A percentile compares a stretch with the other conserved stretches of the same genome.
Evolutionary conservation across 2,797 vertebrate species (phyloP).

Genomic region (Strix occidentalis): DNA sequence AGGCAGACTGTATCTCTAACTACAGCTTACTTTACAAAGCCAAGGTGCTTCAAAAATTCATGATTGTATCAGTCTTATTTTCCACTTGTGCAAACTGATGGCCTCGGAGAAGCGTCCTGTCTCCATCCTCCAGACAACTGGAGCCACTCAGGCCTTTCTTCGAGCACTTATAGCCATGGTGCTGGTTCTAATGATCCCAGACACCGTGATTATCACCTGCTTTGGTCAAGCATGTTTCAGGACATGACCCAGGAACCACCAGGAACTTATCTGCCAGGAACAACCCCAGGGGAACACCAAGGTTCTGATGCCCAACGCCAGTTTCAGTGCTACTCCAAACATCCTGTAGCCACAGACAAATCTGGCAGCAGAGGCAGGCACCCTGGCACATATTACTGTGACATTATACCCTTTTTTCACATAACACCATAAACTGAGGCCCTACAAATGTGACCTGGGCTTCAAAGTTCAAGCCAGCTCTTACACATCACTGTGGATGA

Average conservation of each 20-base stretch:
- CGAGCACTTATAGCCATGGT: not conserved
- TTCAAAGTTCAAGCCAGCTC: not conserved
- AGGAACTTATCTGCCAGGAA: not conserved
- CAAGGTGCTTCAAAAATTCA: conserved; percentile 43
- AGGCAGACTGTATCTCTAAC: not conserved
- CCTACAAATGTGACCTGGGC: rapidly evolving
- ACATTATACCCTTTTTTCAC: not conserved
- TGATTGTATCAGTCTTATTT: conserved; percentile 31
- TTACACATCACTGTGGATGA: not conserved
- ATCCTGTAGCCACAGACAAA: not conserved
- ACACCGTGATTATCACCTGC: rapidly evolving
- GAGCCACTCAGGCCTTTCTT: not conserved
- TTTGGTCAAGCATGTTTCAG: not conserved
- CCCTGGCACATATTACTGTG: rapidly evolving
- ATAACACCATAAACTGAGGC: not conserved
- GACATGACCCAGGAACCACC: not conserved
- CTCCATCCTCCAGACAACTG: not conserved
- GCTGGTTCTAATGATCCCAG: not conserved
- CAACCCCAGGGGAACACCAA: not conserved
- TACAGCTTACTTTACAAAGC: conserved; percentile 17
- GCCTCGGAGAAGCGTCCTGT: not conserved
- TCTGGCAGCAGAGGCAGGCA: rapidly evolving
- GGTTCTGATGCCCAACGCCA: not conserved
- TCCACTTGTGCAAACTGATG: not conserved
- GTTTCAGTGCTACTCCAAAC: not conserved